Evolutionary conservation across 2,888 invertebrate genomes (phyloP), one percentile per base, ranked within the genome.

Genomic region (Thymelicus acteon): DNA sequence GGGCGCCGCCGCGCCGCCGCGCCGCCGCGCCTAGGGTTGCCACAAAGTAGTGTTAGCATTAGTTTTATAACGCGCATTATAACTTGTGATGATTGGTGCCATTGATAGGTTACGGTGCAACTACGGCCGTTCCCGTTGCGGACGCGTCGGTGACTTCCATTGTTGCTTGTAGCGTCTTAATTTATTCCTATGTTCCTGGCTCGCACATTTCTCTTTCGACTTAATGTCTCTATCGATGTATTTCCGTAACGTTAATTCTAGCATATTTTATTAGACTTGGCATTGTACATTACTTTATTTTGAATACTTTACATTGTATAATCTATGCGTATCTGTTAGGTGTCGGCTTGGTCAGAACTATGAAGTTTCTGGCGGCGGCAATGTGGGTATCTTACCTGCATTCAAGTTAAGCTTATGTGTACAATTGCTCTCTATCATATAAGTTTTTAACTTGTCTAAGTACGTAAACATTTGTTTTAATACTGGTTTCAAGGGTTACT

Each of bases 81-180:
- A 86, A 92, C 88, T 91, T 92, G 93, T 93, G 93, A 93, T 93
- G 93, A 91, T 89, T 89, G 93, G 93, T 93, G 93, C 93, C 93
- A 93, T 92, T 92, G 92, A 90, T 93, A 93, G 92, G 82, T 87
- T 91, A 93, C 87, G 91, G 86, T 87, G 89, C 86, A 83, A 88
- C 85, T 83, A 83, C 80, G 87, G 83, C 82, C 87, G 80, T 83
- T 86, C 86, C 81, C 82, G 86, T 87, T 87, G 83, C 84, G 79
- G 87, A 83, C 84, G 86, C 75, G 78, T 86, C 85, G 87, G 81
- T 86, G 82, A 89, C 91, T 93, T 92, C 91, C 92, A 91, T 90
- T 88, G 89, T 91, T 92, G 92, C 91, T 89, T 71, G 72, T 74
- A 68, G 70, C 68, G 74, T 63, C 72, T 75, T 73, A 71, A 72